Evolutionary conservation across 2,888 invertebrate species (phyloP), one percentile per base, ranked within the genome.

Genomic region (Orthosia cruda): DNA sequence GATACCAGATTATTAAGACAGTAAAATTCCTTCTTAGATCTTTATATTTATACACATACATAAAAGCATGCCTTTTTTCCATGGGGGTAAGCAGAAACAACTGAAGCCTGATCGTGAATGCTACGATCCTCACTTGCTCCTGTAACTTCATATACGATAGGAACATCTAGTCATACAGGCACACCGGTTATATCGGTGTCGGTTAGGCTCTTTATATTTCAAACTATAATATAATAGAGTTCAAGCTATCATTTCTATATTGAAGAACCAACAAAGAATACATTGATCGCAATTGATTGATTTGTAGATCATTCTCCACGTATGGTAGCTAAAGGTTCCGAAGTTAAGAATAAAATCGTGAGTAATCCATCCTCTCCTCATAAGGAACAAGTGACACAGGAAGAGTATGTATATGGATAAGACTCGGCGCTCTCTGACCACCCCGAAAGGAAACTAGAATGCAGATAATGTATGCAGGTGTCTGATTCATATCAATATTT

Each of bases 371-470:
- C 55, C 52, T 50, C 4, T 47, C 80, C 74, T 75, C 71, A 69
- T 85, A 85, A 26, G 87, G 77, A 52, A 4, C 71, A 84, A 80
- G 84, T 86, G 84, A 70, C 77, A 79, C 75, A 80, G 87, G 87
- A 87, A 85, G 82, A 64, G 20, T 47, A 52, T 50, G n/a, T 75
- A 80, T 86, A 87, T 80, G 83, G 87, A 47, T 58, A 72, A 64
- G 54, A 77, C 64, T 57, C 81, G 68, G 74, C 50, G 71, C 81
- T 78, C 74, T 71, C 69, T 83, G 81, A 58, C 64, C 65, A 77
- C 86, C 80, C 74, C n/a, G 64, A 64, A 83, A 73, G 87, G 87
- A 77, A 87, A 85, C 87, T 87, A 79, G 87, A 85, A 70, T 81
- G 81, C 85, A 75, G 85, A 82, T 83, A 75, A 81, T 83, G 71